Evolutionary conservation across 2,888 invertebrate species (phyloP).

Genomic region (Noctua janthina): DNA sequence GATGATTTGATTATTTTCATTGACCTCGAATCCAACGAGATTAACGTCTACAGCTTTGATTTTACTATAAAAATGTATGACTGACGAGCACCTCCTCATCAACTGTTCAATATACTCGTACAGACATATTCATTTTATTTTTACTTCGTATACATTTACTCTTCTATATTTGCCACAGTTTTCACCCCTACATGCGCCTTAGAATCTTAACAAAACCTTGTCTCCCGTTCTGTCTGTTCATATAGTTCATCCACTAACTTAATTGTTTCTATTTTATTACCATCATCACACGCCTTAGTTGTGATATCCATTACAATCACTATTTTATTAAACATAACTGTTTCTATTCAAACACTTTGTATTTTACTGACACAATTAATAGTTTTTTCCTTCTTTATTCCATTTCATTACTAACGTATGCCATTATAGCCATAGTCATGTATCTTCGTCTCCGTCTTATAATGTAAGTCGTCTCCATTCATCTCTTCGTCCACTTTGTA

Average conservation of each 20-base stretch:
- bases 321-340: not conserved
- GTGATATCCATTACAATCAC: too few relatives aligned
- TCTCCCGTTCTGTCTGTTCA: not conserved
- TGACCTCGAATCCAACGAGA: not conserved
- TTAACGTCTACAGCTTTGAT: too few relatives aligned
- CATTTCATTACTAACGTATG: not conserved
- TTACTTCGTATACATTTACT: not conserved
- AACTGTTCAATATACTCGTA: not conserved
- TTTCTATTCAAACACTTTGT: not conserved
- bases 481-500: conserved; percentile 51
- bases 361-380: not conserved
- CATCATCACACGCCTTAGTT: too few relatives aligned
- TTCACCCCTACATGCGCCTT: not conserved
- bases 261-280: not conserved
- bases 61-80: not conserved
- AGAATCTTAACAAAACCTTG: too few relatives aligned
- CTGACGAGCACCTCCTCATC: not conserved
- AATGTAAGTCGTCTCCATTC: conserved; percentile 36
- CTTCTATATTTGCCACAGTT: not conserved
- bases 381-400: not conserved
- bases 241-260: not conserved
- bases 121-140: not conserved
- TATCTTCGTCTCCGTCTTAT: not conserved
- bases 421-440: not conserved
- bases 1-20: not conserved